A percentile compares a stretch with the other conserved stretches of the same genome.
Conservation (phyloP, 2,797 vertebrate species). For the Pachyuromys duprasi region DNA sequence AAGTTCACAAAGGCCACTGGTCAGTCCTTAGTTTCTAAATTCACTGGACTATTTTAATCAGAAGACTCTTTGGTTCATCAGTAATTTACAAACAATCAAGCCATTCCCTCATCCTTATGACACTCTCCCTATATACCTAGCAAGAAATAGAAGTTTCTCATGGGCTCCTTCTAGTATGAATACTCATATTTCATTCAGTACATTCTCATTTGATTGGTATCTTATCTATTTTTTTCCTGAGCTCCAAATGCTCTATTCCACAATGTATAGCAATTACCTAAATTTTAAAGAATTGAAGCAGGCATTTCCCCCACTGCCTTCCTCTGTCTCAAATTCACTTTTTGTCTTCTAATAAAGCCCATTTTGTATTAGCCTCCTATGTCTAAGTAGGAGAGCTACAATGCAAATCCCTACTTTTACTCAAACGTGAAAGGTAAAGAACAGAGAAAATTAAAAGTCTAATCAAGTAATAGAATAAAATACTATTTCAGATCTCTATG, state of each 20-base stretch:
- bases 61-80: background rate
- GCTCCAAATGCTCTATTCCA: background rate
- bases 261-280: background rate
- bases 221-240: background rate
- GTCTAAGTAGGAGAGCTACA: background rate
- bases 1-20: background rate
- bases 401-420: background rate
- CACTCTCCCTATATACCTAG: background rate
- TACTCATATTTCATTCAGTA: background rate
- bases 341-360: background rate
- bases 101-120: background rate
- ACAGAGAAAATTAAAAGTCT: background rate
- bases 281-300: background rate
- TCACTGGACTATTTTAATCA: background rate
- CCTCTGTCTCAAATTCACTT: background rate
- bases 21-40: background rate
- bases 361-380: background rate
- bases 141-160: background rate
- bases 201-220: background rate
- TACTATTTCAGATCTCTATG: background rate
- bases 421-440: background rate
- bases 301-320: background rate
- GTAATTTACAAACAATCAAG: conserved; percentile 29
- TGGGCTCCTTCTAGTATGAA: background rate
- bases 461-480: conserved; percentile 8